phyloP scores from a whole-genome alignment of 1,140 invertebrate genomes.

The Riptortus pedestris region DNA sequence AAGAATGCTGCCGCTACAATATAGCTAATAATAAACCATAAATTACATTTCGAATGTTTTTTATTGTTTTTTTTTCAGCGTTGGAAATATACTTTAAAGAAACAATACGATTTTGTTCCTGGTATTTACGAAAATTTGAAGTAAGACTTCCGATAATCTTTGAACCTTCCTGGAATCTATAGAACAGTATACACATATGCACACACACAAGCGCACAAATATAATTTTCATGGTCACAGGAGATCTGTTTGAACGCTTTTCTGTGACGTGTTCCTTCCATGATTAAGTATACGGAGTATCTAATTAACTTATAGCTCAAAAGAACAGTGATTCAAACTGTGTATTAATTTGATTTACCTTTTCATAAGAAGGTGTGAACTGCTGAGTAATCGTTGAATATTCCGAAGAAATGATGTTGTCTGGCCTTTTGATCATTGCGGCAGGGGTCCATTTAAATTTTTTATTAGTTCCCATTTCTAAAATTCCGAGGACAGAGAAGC shows the following conservation, averaged over 20 bases:
- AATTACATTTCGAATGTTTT: too few relatives aligned
- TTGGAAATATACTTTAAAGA: too few relatives aligned
- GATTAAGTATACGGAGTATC: background rate
- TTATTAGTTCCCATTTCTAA: too few relatives aligned
- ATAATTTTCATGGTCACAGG: background rate
- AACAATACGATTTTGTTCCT: too few relatives aligned
- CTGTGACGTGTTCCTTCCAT: background rate
- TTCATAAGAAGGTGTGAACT: background rate
- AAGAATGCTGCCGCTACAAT: too few relatives aligned
- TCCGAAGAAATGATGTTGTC: background rate
- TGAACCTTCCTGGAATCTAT: background rate
- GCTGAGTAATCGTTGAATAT: background rate
- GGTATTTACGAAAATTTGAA: too few relatives aligned
- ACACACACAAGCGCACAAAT: background rate
- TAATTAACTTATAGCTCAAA: background rate
- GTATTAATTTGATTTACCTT: background rate
- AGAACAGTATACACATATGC: background rate
- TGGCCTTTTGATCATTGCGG: background rate
- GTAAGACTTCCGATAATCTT: too few relatives aligned
- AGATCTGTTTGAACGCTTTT: background rate
- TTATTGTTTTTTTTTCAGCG: too few relatives aligned
- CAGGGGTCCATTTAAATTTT: background rate
- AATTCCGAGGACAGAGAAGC: too few relatives aligned
- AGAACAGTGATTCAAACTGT: background rate
- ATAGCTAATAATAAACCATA: too few relatives aligned